Evolutionary conservation across 2,888 invertebrate genomes (phyloP).

Genomic region (Nineta flava): DNA sequence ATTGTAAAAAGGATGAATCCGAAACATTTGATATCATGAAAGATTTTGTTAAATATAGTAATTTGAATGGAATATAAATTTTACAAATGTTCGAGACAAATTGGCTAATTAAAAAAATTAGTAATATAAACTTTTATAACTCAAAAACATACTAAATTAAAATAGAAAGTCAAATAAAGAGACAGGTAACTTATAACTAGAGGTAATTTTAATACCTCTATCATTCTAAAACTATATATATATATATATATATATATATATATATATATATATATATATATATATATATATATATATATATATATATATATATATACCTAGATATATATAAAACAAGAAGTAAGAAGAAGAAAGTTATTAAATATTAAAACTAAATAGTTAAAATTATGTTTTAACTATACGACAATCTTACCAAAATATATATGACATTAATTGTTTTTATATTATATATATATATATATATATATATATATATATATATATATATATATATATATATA

Average conservation of each 20-base stretch:
- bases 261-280: slow-evolving; percentile 3
- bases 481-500: background rate
- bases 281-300: slow-evolving; percentile 3
- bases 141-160: too few species aligned
- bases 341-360: background rate
- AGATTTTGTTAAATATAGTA: too few species aligned
- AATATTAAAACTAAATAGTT: background rate
- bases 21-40: too few species aligned
- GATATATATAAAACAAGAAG: background rate
- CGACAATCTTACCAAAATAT: background rate
- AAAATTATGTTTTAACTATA: background rate
- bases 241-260: background rate
- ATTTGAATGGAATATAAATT: too few species aligned
- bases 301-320: background rate
- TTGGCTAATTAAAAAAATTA: too few species aligned
- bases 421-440: background rate
- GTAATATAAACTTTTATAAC: too few species aligned
- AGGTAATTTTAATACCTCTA: too few species aligned
- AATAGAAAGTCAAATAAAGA: too few species aligned
- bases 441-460: background rate
- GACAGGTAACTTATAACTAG: too few species aligned
- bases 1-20: too few species aligned
- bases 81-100: too few species aligned
- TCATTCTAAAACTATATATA: too few species aligned
- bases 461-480: background rate